phyloP scores from a whole-genome alignment of 1,140 invertebrate genomes.

The Triops longicaudatus region DNA sequence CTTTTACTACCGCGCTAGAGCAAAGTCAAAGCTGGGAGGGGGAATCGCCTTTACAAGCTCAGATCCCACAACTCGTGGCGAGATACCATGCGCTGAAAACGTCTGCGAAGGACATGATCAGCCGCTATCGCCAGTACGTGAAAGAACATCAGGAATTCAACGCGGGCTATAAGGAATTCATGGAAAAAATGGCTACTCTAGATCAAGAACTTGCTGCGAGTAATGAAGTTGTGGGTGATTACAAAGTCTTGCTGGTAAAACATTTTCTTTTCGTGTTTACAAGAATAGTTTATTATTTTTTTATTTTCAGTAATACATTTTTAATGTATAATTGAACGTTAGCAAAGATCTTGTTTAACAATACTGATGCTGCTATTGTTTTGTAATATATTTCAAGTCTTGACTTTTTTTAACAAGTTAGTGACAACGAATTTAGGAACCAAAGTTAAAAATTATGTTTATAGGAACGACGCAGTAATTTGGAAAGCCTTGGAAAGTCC shows the following conservation, averaged over 20 bases:
- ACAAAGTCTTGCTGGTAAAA: slow-evolving; percentile 50
- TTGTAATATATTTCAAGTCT: too few relatives aligned
- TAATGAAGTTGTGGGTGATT: slow-evolving; percentile 78
- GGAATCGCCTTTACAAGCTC: slow-evolving; percentile 63
- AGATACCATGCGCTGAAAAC: slow-evolving; percentile 79
- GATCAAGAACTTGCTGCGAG: slow-evolving; percentile 63
- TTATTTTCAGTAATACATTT: not conserved
- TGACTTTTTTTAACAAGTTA: not conserved
- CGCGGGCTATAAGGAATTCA: slow-evolving; percentile 61
- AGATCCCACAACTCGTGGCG: slow-evolving; percentile 67
- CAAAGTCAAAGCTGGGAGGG: slow-evolving; percentile 60
- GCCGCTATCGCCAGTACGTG: slow-evolving; percentile 68
- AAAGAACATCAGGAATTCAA: slow-evolving; percentile 78
- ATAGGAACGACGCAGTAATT: slow-evolving; percentile 69
- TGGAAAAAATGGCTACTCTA: slow-evolving; percentile 61
- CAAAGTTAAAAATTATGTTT: slow-evolving; percentile 21
- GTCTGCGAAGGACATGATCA: slow-evolving; percentile 38
- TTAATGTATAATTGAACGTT: too few relatives aligned
- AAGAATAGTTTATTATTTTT: slow-evolving; percentile 4
- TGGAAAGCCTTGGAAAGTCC: slow-evolving; percentile 69
- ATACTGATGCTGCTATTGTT: too few relatives aligned
- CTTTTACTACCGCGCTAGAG: slow-evolving; percentile 60
- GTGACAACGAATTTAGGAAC: too few relatives aligned
- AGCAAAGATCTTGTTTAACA: too few relatives aligned
- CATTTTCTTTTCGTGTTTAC: slow-evolving; percentile 8